Evolutionary conservation across 2,113 vertebrate genomes (phyloP).

Genomic region (Steatornis caripensis): DNA sequence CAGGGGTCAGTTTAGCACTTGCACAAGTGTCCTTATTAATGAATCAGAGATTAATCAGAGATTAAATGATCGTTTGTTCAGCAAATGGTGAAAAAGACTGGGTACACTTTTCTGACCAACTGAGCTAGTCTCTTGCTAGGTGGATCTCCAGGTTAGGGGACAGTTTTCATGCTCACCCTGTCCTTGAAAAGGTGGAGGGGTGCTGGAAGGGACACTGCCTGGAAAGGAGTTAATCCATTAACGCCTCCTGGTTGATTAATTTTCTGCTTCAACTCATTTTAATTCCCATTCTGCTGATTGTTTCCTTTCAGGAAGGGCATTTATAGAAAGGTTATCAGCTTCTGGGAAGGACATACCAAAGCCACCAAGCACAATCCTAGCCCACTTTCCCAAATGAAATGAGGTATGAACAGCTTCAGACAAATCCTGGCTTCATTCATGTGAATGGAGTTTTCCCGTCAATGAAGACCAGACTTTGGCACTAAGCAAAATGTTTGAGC

Average conservation of each 20-base stretch:
- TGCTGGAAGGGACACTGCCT: background rate
- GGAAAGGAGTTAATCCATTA: background rate
- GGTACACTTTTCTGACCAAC: background rate
- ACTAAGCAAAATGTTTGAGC: background rate
- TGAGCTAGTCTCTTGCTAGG: background rate
- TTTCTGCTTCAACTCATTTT: slow-evolving; percentile 1
- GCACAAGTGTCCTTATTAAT: background rate
- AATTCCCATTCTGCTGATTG: slow-evolving; percentile 17
- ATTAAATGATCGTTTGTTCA: background rate
- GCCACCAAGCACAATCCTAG: background rate
- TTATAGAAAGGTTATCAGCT: background rate
- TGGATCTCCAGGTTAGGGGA: background rate
- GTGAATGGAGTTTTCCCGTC: background rate
- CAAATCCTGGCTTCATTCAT: background rate
- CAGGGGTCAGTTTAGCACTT: background rate
- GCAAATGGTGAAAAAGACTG: background rate
- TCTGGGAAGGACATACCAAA: background rate
- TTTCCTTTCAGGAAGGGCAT: background rate
- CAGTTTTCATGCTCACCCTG: background rate
- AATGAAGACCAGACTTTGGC: background rate
- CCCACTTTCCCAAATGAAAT: background rate
- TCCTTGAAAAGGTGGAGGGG: background rate
- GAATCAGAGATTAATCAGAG: background rate
- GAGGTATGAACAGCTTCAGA: background rate
- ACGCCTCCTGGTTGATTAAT: background rate